Percentiles rank a stretch among this genome's conserved stretches.
Evolutionary conservation across 2,888 invertebrate genomes (phyloP).

Genomic region (Baccha elongata): DNA sequence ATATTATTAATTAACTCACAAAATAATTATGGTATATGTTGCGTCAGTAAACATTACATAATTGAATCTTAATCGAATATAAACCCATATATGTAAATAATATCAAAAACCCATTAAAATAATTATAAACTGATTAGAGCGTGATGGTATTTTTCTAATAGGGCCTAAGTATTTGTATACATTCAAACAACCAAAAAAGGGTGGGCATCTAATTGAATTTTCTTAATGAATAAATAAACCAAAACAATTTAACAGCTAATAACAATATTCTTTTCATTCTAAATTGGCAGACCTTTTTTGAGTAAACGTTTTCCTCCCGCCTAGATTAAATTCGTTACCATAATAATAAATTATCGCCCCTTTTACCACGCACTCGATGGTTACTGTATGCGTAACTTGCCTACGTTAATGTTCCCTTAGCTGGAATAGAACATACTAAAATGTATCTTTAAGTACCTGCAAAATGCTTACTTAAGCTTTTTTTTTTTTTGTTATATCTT

Average conservation of each 20-base stretch:
- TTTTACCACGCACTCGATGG: background rate
- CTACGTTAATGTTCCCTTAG: constrained; percentile 12
- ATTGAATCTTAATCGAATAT: no score
- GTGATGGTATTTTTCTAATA: no score
- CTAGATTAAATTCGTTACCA: background rate
- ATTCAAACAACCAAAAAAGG: no score
- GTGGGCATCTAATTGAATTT: no score
- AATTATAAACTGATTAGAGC: no score
- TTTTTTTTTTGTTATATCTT: constrained; percentile 55
- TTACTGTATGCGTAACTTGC: constrained; percentile 19
- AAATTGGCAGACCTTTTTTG: background rate
- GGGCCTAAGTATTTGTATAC: no score
- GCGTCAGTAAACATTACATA: no score
- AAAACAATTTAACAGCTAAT: background rate
- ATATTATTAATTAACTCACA: no score
- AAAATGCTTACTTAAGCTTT: constrained; percentile 57
- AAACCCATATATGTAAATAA: no score
- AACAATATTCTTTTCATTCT: background rate
- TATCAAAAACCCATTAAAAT: no score
- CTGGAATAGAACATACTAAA: constrained; percentile 18
- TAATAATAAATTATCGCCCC: background rate
- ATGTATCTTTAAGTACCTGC: constrained; percentile 34
- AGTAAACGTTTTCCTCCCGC: background rate
- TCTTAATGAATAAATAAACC: background rate
- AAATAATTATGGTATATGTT: no score